These are phyloP conservation scores for Syngnathus rostellatus DNA, from an alignment of 2,797 vertebrate genomes.

Conservation along the genomic window DNA sequence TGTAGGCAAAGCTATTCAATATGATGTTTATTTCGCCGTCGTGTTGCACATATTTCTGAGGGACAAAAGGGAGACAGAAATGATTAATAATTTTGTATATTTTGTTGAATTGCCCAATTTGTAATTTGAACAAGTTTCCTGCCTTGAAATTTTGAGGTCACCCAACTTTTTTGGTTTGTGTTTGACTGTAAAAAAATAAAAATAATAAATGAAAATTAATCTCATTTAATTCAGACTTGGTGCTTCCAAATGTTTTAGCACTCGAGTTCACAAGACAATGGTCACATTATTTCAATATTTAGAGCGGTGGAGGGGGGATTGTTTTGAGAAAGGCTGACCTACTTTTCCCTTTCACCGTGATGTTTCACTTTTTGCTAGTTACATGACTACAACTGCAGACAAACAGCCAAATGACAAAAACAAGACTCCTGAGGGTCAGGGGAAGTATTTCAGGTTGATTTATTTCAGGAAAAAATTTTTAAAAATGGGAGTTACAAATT, in stretches of 20 bases:
- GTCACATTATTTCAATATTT: neutral
- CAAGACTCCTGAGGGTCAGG: neutral
- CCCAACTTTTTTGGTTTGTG: no score
- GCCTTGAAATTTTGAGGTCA: no score
- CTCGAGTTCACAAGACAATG: neutral
- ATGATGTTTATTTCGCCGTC: neutral
- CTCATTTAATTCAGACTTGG: neutral
- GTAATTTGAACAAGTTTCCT: no score
- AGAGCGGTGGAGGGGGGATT: neutral
- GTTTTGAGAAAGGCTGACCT: constrained; percentile 4
- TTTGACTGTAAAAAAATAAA: neutral
- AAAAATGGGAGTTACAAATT: neutral
- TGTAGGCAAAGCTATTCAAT: neutral
- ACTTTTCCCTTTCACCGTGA: neutral
- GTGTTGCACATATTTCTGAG: neutral
- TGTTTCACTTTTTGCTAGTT: neutral
- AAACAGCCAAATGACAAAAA: neutral
- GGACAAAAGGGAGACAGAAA: no score
- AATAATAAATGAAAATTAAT: neutral
- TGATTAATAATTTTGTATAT: no score
- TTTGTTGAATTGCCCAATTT: no score
- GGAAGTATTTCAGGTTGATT: neutral
- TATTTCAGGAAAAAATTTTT: neutral
- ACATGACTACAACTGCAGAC: neutral
- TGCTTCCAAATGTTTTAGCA: neutral